These are phyloP conservation scores for Strix uralensis DNA, from an alignment of 2,113 vertebrate genomes.

Conservation along the genomic window DNA sequence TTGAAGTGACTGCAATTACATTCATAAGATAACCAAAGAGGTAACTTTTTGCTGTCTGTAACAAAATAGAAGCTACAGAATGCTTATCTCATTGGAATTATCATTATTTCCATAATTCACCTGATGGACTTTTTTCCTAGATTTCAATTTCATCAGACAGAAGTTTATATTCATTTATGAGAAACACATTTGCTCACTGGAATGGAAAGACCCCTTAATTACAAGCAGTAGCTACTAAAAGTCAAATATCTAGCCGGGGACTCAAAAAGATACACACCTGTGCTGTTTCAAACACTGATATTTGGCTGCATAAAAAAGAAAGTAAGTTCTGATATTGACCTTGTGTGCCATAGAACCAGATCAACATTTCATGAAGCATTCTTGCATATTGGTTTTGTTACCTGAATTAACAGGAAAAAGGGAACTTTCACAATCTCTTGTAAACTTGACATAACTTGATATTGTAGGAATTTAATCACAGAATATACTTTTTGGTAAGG, in stretches of 20 bases:
- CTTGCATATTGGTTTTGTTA: background rate
- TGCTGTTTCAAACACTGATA: background rate
- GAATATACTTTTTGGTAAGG: background rate
- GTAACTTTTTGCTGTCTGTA: background rate
- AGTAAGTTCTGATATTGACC: background rate
- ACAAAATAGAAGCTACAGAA: background rate
- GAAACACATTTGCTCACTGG: background rate
- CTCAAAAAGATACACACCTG: background rate
- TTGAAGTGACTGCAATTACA: background rate
- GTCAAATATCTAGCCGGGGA: background rate
- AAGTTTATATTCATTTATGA: background rate
- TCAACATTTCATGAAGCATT: fast-evolving
- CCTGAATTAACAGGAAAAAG: background rate
- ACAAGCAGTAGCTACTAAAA: background rate
- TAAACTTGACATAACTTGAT: background rate
- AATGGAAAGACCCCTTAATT: background rate
- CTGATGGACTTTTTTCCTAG: background rate
- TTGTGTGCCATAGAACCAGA: background rate
- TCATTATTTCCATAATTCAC: background rate
- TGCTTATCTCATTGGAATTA: background rate
- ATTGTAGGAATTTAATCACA: background rate
- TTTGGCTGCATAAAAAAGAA: background rate
- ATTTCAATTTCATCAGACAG: background rate
- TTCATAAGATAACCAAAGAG: background rate
- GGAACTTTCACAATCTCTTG: background rate